Evolutionary conservation across 1,140 invertebrate genomes (phyloP).

Genomic region (Triops longicaudatus): DNA sequence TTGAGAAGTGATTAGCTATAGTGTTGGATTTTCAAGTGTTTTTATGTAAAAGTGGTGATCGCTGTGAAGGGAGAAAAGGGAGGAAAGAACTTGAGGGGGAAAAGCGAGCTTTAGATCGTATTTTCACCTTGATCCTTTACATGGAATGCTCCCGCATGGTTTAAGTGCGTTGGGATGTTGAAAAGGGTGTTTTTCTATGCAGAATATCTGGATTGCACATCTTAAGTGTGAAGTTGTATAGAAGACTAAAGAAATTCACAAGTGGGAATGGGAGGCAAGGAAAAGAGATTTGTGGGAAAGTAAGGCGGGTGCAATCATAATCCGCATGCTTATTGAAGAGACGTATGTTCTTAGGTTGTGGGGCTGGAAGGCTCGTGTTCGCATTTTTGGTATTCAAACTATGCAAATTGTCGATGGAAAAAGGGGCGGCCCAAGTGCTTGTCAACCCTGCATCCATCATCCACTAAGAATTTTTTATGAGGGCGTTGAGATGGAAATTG

Average conservation of each 20-base stretch:
- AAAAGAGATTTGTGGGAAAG: not conserved
- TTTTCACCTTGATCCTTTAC: not conserved
- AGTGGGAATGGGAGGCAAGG: not conserved
- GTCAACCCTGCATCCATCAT: conserved; percentile 7
- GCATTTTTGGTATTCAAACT: conserved; percentile 15
- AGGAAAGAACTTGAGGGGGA: too few relatives aligned
- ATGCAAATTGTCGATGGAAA: conserved; percentile 3
- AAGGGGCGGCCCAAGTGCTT: not conserved
- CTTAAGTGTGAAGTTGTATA: not conserved
- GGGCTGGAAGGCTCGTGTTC: not conserved
- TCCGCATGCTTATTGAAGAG: not conserved
- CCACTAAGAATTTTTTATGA: not conserved
- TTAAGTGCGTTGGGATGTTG: not conserved
- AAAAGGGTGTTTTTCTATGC: not conserved
- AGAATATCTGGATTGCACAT: not conserved
- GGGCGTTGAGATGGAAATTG: not conserved
- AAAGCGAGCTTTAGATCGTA: not conserved
- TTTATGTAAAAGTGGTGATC: too few relatives aligned
- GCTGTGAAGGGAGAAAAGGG: too few relatives aligned
- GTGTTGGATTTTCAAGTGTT: too few relatives aligned
- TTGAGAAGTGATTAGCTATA: too few relatives aligned
- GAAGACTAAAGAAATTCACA: not conserved
- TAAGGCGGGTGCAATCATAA: conserved; percentile 4
- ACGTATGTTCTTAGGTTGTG: not conserved
- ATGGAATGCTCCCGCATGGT: not conserved